phyloP scores from a whole-genome alignment of 92 coral and sea anemone genomes.

The Palythoa grandis region DNA sequence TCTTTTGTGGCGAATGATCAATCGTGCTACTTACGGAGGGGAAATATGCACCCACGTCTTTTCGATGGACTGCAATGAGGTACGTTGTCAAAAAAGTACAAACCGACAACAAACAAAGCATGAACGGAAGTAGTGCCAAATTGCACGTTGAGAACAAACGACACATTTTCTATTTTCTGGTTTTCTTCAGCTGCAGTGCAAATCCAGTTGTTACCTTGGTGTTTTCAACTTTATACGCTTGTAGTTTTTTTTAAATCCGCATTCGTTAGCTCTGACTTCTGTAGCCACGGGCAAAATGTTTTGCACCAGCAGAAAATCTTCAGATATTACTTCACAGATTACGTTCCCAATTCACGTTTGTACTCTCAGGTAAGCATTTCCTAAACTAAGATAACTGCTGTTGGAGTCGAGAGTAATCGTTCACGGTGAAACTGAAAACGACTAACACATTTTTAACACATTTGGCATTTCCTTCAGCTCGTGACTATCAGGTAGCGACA shows the following conservation, averaged over 20 bases:
- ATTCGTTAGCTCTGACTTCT: too few species aligned
- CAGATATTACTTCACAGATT: too few species aligned
- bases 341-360: background rate
- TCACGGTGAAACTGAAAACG: background rate
- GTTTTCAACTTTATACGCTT: background rate
- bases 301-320: too few species aligned
- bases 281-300: too few species aligned
- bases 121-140: constrained; percentile 74
- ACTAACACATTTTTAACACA: background rate
- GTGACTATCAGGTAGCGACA: background rate
- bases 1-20: constrained; percentile 77
- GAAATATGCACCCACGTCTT: constrained; percentile 79
- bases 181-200: background rate
- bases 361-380: background rate
- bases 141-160: constrained; percentile 58
- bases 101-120: constrained; percentile 58
- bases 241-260: background rate
- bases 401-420: background rate
- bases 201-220: background rate
- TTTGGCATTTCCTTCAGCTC: background rate
- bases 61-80: constrained; percentile 48
- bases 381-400: background rate
- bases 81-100: constrained; percentile 71
- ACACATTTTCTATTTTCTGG: constrained; percentile 41
- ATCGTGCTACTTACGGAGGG: constrained; percentile 75